phyloP scores from a whole-genome alignment of 2,797 vertebrate species.

The Argentina silus region DNA sequence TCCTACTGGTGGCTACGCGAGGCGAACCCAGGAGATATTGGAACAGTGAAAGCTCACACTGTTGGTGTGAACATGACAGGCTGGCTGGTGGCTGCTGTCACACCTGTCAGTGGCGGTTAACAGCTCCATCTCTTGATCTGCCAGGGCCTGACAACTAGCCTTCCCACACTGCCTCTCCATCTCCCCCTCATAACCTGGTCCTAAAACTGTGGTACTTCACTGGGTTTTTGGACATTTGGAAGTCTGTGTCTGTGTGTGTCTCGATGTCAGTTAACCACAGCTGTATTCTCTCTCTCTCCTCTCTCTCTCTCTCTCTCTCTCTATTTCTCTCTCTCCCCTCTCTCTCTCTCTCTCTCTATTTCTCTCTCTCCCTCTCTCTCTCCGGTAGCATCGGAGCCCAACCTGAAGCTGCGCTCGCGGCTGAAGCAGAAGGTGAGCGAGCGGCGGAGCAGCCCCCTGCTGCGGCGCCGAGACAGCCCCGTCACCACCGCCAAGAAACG shows the following conservation, averaged over 20 bases:
- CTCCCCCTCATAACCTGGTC: too few species aligned
- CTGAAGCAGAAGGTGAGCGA: conserved; percentile 98
- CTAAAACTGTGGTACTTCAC: too few species aligned
- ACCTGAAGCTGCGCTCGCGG: conserved; percentile 92
- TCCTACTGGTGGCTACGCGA: too few species aligned
- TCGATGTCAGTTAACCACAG: neutral
- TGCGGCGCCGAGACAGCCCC: conserved; percentile 89
- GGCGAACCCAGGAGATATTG: too few species aligned
- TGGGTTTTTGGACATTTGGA: too few species aligned
- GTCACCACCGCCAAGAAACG: conserved; percentile 91
- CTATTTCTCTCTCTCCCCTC: neutral
- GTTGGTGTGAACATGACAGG: too few species aligned
- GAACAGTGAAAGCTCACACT: too few species aligned
- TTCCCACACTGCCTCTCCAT: too few species aligned
- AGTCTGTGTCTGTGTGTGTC: neutral
- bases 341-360: neutral
- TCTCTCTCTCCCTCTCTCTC: neutral
- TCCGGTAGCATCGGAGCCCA: conserved; percentile 92
- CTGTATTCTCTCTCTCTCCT: neutral
- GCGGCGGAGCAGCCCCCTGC: conserved; percentile 90
- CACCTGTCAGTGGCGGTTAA: too few species aligned
- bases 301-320: neutral
- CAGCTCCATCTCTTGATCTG: too few species aligned
- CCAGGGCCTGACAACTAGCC: too few species aligned
- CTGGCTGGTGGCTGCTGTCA: too few species aligned